Base-by-base conservation (phyloP, 2,797 vertebrate genomes). In the Spinus pinus region DNA sequence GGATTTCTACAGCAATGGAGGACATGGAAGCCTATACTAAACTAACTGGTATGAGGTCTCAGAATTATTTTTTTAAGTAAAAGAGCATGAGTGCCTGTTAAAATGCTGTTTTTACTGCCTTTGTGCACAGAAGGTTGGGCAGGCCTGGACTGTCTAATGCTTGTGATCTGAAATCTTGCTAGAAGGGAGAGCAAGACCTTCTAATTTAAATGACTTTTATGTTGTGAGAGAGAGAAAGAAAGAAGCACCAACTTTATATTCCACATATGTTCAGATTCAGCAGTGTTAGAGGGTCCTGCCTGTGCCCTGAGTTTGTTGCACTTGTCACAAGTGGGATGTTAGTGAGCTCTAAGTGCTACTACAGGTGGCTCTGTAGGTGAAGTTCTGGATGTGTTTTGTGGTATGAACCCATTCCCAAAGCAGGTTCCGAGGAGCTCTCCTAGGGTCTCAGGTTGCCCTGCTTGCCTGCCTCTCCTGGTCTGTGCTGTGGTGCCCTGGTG, bases 1-100 rank as follows among this genome's bases (percentile, higher is more conserved):
- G 9, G 1, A 98, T 99, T 62, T 99, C 99, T 71, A 98, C 96
- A 60, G 98, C 99, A 37, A 98, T 99, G 57, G 98, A 99, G 23
- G 99, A 99, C 97, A 99, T 99, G 99, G 98, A 98, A 97, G 99
- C 99, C 66, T 99, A 99, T 97, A 98, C 98, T 72, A 99, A 99
- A 88, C 97, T 99, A 13, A 99, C 99, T 92, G 99, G 99, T 99
- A 84, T 94, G 97, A 82, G 12, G 12, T 50, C 33, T 86, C 28
- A 30, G 28, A 47, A 33, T 47, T 35, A 2, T 9, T 30, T 62
- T 57, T 60, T 65, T 17, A 49, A 51, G 54, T 57, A 39, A 30
- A 69, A 77, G 33, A 81, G 44, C 44, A 7, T 12, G 18, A 72
- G 2, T 56, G 14, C 22, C 30, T 41, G 17, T 46, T 80, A 67